Conservation (phyloP, 2,888 invertebrate species). For the Leptopilina syphax region DNA sequence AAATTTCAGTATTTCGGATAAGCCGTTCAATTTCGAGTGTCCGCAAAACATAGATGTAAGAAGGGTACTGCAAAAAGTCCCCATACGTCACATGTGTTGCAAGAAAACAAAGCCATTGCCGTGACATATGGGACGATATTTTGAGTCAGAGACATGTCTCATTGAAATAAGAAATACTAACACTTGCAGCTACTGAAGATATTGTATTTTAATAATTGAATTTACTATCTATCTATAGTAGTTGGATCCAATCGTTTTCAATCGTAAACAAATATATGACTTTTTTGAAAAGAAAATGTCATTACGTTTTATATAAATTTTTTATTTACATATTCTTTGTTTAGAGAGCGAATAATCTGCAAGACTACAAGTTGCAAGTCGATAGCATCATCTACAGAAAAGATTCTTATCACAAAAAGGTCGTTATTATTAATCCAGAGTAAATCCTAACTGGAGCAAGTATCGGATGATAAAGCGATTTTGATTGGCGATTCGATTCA, state of each 20-base stretch:
- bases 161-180: constrained; percentile 53
- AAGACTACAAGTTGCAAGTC: neutral
- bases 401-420: constrained; percentile 23
- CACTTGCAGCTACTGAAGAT: neutral
- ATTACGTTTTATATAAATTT: neutral
- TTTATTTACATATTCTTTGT: neutral
- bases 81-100: constrained; percentile 45
- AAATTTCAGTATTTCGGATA: constrained; percentile 50
- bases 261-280: too few relatives aligned
- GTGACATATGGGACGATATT: constrained; percentile 73
- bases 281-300: too few relatives aligned
- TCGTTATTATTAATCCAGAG: constrained; percentile 17
- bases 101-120: constrained; percentile 70
- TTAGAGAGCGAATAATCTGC: neutral
- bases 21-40: constrained; percentile 51
- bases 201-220: constrained; percentile 24
- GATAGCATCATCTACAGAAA: neutral
- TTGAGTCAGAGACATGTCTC: constrained; percentile 63
- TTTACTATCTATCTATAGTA: neutral
- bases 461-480: constrained; percentile 23
- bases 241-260: neutral
- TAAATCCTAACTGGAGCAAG: constrained; percentile 19
- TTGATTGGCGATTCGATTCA: constrained; percentile 25
- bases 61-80: constrained; percentile 23
- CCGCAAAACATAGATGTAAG: constrained; percentile 39